Base-by-base conservation (phyloP, 2,888 invertebrate species). In the Muschampia plurimacula region DNA sequence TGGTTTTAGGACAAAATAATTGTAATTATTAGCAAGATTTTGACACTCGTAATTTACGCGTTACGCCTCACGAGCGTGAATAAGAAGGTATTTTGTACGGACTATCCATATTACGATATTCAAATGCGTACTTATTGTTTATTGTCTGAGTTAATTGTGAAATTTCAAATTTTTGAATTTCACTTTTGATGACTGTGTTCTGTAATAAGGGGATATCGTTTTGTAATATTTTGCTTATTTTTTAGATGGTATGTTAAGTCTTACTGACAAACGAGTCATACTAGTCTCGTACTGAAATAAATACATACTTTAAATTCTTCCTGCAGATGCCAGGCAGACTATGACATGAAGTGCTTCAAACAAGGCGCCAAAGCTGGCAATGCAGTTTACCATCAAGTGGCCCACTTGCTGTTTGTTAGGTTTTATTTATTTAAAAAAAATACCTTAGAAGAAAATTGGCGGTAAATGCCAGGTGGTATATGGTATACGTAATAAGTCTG, bases 21-120 rank as follows among this genome's bases (percentile, higher is more conserved):
- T 80, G 86, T 83, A 84, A 86, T 86, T 84, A 88, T 89, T 89
- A 87, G 84, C 82, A 78, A 76, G 80, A 84, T 90, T 89, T 87
- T 89, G 88, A 88, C 86, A 86, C 80, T 82, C 77, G 81, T 81
- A 83, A 85, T 84, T 84, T 82, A 82, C 80, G 78, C 83, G 89
- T 89, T 84, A 87, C 87, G 90, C 84, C 85, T 80, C 76, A 80
- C 80, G 83, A 80, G 77, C 81, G 78, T 82, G 82, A 85, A 89
- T 89, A 86, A 89, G 57, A 28, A 57, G 7, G 78, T 72, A 90
- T 90, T 39, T 10, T 32, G 49, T 9, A 86, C 86, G 86, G 85
- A 85, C 73, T 75, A 83, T 86, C 81, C 83, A 80, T 84, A 87
- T 87, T 86, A 86, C 87, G 81, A 84, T 81, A 83, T 86, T 87